A percentile compares a stretch with the other conserved stretches of the same genome.
phyloP scores from a whole-genome alignment of 2,113 vertebrate species.

The Tretioscincus oriximinensis region DNA sequence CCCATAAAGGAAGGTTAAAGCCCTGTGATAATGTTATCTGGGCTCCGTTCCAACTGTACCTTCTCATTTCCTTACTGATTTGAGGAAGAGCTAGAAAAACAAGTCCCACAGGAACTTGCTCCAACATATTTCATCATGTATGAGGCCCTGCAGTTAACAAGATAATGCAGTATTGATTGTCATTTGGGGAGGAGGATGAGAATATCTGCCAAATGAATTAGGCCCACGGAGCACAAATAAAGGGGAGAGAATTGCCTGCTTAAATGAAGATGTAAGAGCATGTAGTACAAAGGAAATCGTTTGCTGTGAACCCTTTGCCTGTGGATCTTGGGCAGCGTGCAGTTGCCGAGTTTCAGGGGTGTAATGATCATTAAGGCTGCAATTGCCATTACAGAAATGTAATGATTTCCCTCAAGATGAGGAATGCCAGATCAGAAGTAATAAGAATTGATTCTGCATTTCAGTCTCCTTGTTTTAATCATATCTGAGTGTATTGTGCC shows the following conservation, averaged over 20 bases:
- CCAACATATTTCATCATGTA: constrained; percentile 57
- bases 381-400: constrained; percentile 52
- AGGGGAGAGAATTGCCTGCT: constrained; percentile 57
- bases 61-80: constrained; percentile 51
- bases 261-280: constrained; percentile 69
- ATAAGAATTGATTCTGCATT: constrained; percentile 52
- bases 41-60: constrained; percentile 50
- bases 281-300: constrained; percentile 60
- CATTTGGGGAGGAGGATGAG: constrained; percentile 66
- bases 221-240: constrained; percentile 62
- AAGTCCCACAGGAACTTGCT: constrained; percentile 60
- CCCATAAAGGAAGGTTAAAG: constrained; percentile 23
- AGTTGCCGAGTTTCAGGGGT: constrained; percentile 50
- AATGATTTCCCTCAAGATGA: constrained; percentile 49
- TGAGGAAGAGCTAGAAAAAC: constrained; percentile 57
- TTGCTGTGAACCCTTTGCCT: constrained; percentile 44
- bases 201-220: constrained; percentile 65
- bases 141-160: constrained; percentile 57
- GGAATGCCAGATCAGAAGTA: constrained; percentile 38
- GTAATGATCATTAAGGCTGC: constrained; percentile 64
- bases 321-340: constrained; percentile 33
- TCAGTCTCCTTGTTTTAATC: constrained; percentile 57
- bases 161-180: constrained; percentile 74
- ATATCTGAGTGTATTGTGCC: constrained; percentile 44
- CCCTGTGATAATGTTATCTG: constrained; percentile 15